Evolutionary conservation across 2,113 vertebrate genomes (phyloP), one percentile per base, ranked within the genome.

Genomic region (Lanius collurio): DNA sequence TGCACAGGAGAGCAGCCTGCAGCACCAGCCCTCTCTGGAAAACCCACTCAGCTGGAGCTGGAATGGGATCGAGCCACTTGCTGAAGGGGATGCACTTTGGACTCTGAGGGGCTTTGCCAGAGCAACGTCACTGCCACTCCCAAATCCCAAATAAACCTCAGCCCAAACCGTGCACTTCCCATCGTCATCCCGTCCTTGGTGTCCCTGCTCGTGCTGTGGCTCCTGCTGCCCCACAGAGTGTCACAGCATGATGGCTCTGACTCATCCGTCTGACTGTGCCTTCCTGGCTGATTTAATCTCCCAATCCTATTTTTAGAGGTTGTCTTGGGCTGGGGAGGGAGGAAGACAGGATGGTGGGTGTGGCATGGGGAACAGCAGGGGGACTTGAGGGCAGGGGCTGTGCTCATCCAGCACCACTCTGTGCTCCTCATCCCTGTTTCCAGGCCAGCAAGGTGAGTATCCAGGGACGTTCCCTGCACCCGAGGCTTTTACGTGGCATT

Each of bases 131-230:
- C 81, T 87, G 78, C 81, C 55, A 7, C 57, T 88, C 69, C 70
- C 14, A 6, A 49, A 41, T 35, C 50, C 7, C 0, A 2, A 96
- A 97, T 97, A 97, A 96, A 97, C 71, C n/a, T 82, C 62, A 11
- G 67, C 68, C 27, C 53, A 71, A 95, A 68, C 52, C 3, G 0
- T 15, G 17, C 0, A 0, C 42, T 78, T 69, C n/a, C 18, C 6
- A 1, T 42, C 0, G 1, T 86, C 35, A 15, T 47, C 35, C 55
- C 42, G 2, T 80, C 41, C 71, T 31, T 41, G 41, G 10, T 24
- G 53, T 53, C 52, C 68, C 68, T 2, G 6, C 68, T 67, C 10
- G 7, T 15, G 86, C 18, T 0, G 15, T 18, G 69, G 76, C 55
- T 83, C 37, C 44, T 0, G 5, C 55, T 84, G 84, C 60, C 49